phyloP scores from a whole-genome alignment of 2,797 vertebrate genomes.

The Lepilemur septentrionalis region DNA sequence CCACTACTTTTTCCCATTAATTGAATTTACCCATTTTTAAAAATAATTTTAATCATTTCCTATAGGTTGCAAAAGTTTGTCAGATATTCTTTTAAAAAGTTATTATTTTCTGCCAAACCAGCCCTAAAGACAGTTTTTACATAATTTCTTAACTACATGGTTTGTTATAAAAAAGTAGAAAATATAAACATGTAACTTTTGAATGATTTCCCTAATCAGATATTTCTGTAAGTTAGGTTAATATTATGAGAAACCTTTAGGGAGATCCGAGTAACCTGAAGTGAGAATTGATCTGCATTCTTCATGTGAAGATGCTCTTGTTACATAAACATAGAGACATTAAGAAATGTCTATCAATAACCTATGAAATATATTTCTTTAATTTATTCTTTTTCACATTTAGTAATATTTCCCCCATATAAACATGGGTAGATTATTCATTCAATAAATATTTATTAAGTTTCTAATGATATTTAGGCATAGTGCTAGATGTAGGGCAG shows the following conservation, averaged over 20 bases:
- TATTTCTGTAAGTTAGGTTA: not conserved
- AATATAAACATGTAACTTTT: not conserved
- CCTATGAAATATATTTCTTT: not conserved
- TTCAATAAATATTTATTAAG: conserved; percentile 21
- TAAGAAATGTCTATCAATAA: not conserved
- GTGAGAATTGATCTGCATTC: not conserved
- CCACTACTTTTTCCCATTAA: not conserved
- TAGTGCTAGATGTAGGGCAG: not conserved
- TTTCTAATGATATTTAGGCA: not conserved
- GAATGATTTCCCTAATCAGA: not conserved
- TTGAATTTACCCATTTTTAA: not conserved
- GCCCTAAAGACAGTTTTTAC: not conserved
- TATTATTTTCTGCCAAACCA: not conserved
- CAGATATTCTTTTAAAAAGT: not conserved
- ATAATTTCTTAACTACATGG: not conserved
- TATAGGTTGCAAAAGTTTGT: not conserved
- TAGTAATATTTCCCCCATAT: not conserved
- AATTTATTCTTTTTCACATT: not conserved
- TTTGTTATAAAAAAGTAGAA: not conserved
- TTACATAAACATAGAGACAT: not conserved
- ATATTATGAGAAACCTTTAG: not conserved
- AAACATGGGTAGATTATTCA: not conserved
- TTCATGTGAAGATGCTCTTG: not conserved
- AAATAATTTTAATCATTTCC: not conserved
- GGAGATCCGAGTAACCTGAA: not conserved